Percentiles rank a stretch among this genome's conserved stretches.
Conservation (phyloP, 2,888 invertebrate genomes). For the Dinocampus coccinellae region DNA sequence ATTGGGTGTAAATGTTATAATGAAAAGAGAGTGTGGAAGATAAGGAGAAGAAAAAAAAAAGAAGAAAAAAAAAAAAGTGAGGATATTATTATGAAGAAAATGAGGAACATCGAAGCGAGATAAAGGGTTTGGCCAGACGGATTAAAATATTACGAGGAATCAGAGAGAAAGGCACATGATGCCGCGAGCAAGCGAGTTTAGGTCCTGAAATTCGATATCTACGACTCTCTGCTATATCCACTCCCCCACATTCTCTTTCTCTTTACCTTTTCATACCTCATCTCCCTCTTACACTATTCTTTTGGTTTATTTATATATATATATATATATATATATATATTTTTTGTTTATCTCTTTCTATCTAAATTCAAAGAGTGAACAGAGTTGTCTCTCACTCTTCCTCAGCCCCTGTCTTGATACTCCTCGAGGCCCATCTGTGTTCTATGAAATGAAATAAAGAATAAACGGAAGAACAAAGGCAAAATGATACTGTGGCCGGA, state of each 20-base stretch:
- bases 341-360: neutral
- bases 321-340: too few species aligned
- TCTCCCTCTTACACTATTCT: too few species aligned
- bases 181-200: conserved; percentile 38
- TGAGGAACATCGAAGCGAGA: conserved; percentile 43
- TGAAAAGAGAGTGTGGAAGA: conserved; percentile 28
- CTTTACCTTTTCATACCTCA: conserved; percentile 34
- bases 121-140: conserved; percentile 61
- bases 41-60: neutral
- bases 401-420: too few species aligned
- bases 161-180: conserved; percentile 54
- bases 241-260: conserved; percentile 15
- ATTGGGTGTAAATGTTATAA: too few species aligned
- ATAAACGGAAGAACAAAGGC: conserved; percentile 39
- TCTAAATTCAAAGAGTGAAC: conserved; percentile 21
- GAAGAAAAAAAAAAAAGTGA: conserved; percentile 14
- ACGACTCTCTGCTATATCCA: conserved; percentile 50
- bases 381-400: too few species aligned
- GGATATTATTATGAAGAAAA: conserved; percentile 26
- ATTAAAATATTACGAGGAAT: conserved; percentile 65
- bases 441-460: conserved; percentile 30
- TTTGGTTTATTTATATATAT: too few species aligned
- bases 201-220: conserved; percentile 63
- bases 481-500: conserved; percentile 39
- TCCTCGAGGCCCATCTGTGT: conserved; percentile 24